phyloP scores from a whole-genome alignment of 2,797 vertebrate species.

The Acanthurus leucopareius region DNA sequence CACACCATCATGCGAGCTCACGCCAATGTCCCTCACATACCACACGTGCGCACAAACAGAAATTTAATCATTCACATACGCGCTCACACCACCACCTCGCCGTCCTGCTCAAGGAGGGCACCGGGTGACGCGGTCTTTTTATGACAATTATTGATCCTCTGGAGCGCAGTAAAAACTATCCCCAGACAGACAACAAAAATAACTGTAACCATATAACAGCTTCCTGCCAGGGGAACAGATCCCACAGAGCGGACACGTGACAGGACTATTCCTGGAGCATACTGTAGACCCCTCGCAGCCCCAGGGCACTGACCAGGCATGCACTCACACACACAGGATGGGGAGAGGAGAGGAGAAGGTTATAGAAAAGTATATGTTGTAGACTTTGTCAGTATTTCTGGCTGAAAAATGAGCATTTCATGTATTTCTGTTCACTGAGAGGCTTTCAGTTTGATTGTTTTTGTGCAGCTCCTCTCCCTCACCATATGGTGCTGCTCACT shows the following conservation, averaged over 20 bases:
- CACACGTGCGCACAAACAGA: not conserved
- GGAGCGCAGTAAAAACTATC: constrained; percentile 94
- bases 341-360: constrained; percentile 64
- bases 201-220: constrained; percentile 96
- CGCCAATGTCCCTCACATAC: not conserved
- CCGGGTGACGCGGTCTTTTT: constrained; percentile 92
- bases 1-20: no score
- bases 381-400: constrained; percentile 67
- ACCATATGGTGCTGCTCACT: constrained; percentile 86
- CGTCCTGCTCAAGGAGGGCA: constrained; percentile 91
- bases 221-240: constrained; percentile 96
- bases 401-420: constrained; percentile 81
- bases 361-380: constrained; percentile 62
- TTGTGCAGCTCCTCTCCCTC: constrained; percentile 79
- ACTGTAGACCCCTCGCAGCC: constrained; percentile 78
- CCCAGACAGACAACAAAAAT: constrained; percentile 99
- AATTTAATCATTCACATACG: constrained; percentile 3
- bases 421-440: constrained; percentile 77
- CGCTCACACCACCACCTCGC: constrained; percentile 48
- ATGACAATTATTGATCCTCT: constrained; percentile 97
- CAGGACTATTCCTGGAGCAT: constrained; percentile 85
- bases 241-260: constrained; percentile 90
- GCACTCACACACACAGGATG: constrained; percentile 51
- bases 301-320: constrained; percentile 76
- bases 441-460: constrained; percentile 89